A percentile compares a stretch with the other conserved stretches of the same genome.
Evolutionary conservation across 1,140 invertebrate genomes (phyloP).

Genomic region (Penaeus japonicus): DNA sequence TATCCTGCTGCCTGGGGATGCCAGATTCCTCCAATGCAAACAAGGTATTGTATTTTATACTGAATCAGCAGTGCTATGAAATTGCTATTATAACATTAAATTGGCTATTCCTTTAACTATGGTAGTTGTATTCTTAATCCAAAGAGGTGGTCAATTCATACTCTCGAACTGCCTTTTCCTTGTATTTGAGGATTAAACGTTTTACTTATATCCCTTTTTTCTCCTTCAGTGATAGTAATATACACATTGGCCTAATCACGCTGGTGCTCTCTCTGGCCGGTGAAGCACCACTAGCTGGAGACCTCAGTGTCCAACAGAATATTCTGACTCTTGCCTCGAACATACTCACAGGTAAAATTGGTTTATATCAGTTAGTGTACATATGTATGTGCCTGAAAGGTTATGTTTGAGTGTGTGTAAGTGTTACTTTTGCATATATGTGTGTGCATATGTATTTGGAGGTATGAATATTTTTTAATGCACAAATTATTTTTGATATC

Average conservation of each 20-base stretch:
- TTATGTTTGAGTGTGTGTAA: not conserved
- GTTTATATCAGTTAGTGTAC: not conserved
- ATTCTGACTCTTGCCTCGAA: constrained; percentile 73
- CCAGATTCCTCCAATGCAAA: constrained; percentile 59
- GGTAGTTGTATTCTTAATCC: no score
- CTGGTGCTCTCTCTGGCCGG: constrained; percentile 69
- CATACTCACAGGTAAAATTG: constrained; percentile 69
- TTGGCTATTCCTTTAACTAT: no score
- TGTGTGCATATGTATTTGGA: not conserved
- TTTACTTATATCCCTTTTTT: not conserved
- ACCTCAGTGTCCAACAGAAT: constrained; percentile 73
- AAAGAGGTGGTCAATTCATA: no score
- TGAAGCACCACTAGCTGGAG: constrained; percentile 70
- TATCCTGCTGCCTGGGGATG: constrained; percentile 67
- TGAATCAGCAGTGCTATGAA: not conserved
- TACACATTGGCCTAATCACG: constrained; percentile 65
- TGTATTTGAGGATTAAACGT: not conserved
- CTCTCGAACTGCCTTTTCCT: not conserved
- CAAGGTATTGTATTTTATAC: not conserved
- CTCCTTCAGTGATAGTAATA: constrained; percentile 43
- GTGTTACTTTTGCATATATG: not conserved
- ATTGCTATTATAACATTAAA: no score
- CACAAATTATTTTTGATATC: not conserved
- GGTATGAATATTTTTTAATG: no score
- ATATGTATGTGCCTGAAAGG: not conserved